These are phyloP conservation scores for Chelonus formosanus DNA, from an alignment of 2,888 invertebrate species.

Conservation along the genomic window DNA sequence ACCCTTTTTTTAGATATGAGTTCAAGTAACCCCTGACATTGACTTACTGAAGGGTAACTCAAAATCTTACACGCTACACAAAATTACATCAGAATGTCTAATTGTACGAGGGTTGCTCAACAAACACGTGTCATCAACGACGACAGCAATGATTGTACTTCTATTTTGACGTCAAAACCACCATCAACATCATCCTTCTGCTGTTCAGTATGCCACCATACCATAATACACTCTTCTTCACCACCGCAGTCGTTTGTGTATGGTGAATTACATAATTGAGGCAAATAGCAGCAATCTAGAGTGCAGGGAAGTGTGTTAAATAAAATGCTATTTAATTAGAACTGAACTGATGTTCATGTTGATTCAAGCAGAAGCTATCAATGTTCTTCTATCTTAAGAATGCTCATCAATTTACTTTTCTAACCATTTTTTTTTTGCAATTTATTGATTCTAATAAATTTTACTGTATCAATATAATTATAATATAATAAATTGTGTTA, in stretches of 20 bases:
- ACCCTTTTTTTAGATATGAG: slow-evolving; percentile 8
- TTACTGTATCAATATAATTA: no score
- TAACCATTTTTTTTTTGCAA: no score
- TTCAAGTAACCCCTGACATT: slow-evolving; percentile 47
- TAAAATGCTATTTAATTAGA: slow-evolving; percentile 61
- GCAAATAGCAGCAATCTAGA: slow-evolving; percentile 59
- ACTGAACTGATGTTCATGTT: slow-evolving; percentile 33
- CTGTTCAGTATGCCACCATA: slow-evolving; percentile 35
- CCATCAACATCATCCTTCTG: slow-evolving; percentile 28
- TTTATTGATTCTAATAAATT: no score
- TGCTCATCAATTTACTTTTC: neutral
- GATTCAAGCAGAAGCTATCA: no score
- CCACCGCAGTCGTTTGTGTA: slow-evolving; percentile 44
- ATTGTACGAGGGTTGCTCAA: slow-evolving; percentile 55
- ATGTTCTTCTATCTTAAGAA: no score
- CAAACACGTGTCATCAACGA: slow-evolving; percentile 61
- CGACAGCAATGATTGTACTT: slow-evolving; percentile 39
- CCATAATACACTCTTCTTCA: slow-evolving; percentile 18
- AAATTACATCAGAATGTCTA: slow-evolving; percentile 56
- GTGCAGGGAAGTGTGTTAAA: slow-evolving; percentile 59
- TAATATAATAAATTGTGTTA: no score
- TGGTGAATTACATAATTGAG: slow-evolving; percentile 61
- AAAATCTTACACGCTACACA: slow-evolving; percentile 33
- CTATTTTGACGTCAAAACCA: slow-evolving; percentile 34
- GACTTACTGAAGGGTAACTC: neutral